Percentiles rank a stretch among this genome's conserved stretches.
Evolutionary conservation across 2,888 invertebrate species (phyloP).

Genomic region (Eupithecia exiguata): DNA sequence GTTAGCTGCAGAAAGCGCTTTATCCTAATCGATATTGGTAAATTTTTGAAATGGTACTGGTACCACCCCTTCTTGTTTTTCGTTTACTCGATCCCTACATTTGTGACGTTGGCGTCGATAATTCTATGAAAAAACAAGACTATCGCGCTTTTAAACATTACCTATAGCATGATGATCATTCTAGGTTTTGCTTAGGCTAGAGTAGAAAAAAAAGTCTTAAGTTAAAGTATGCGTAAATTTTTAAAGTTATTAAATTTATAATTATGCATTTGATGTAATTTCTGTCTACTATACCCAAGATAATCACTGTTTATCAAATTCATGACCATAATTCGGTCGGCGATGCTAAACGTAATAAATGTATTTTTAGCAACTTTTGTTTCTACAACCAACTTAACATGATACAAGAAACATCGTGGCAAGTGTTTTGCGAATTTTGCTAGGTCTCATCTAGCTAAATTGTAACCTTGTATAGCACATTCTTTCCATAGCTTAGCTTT

Average conservation of each 20-base stretch:
- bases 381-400: background rate
- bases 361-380: background rate
- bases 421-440: background rate
- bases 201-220: background rate
- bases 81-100: too few species aligned
- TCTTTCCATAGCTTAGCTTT: conserved; percentile 5
- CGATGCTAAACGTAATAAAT: background rate
- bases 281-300: background rate
- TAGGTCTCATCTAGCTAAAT: background rate
- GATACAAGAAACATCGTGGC: background rate
- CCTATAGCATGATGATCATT: background rate
- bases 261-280: background rate
- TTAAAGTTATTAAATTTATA: background rate
- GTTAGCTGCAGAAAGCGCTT: background rate
- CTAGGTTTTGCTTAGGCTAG: background rate
- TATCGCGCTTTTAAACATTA: too few species aligned
- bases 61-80: too few species aligned
- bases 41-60: too few species aligned
- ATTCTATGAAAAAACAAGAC: too few species aligned
- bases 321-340: background rate
- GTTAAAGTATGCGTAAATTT: background rate
- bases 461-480: conserved; percentile 13
- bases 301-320: background rate
- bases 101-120: too few species aligned
- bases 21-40: background rate